Evolutionary conservation across 2,113 vertebrate species (phyloP).

Genomic region (Syrmaticus mikado): DNA sequence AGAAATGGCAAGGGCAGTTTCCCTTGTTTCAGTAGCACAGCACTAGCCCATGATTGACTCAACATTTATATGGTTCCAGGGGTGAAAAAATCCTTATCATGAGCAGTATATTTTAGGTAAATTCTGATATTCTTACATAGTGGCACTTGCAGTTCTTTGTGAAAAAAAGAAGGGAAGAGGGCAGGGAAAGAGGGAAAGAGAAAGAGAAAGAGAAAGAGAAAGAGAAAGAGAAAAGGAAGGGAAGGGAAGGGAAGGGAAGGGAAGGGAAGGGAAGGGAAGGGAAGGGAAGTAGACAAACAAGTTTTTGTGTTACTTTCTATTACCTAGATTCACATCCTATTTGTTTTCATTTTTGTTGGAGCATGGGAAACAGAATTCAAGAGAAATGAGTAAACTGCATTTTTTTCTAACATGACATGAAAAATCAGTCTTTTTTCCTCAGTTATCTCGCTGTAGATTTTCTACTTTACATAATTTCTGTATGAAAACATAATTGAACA

Average conservation of each 20-base stretch:
- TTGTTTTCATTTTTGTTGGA: neutral
- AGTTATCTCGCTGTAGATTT: neutral
- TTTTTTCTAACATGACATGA: neutral
- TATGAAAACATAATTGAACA: neutral
- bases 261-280: no score
- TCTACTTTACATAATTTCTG: neutral
- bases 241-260: no score
- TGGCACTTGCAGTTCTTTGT: neutral
- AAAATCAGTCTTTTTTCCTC: neutral
- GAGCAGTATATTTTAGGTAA: neutral
- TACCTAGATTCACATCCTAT: neutral
- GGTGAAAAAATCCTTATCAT: neutral
- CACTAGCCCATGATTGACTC: neutral
- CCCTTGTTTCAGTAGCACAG: neutral
- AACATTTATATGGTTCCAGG: neutral
- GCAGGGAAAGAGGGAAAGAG: neutral
- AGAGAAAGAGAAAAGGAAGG: no score
- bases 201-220: no score
- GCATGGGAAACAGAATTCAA: accelerated
- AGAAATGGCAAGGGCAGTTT: accelerated
- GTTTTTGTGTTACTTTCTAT: neutral
- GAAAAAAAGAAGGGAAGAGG: neutral
- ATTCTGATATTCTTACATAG: neutral
- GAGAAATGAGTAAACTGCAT: neutral
- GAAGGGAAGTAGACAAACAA: neutral